Evolutionary conservation across 2,888 invertebrate species (phyloP), one percentile per base, ranked within the genome.

Genomic region (Argyra leucocephala): DNA sequence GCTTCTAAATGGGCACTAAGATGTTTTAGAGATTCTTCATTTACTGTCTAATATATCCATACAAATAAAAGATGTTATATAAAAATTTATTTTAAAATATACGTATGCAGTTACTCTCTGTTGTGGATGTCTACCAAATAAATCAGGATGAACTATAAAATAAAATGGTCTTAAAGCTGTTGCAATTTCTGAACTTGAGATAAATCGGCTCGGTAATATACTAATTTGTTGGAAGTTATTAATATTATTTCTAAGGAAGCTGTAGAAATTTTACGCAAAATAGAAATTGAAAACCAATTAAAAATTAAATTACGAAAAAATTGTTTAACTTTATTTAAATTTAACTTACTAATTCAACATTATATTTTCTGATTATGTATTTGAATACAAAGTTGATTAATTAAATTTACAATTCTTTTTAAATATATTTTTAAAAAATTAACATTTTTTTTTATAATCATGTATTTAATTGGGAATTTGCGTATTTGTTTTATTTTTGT

Each of bases 71-170:
- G 3, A 15, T 10, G n/a, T n/a, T n/a, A n/a, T n/a, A n/a, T n/a
- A n/a, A n/a, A n/a, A n/a, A n/a, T 15, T 22, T 15, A 31, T 23
- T 22, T 64, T 61, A 62, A 10, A 37, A 4, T 64, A 23, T 58
- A n/a, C n/a, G n/a, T n/a, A n/a, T n/a, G n/a, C n/a, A 73, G 80
- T 81, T 82, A 93, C 93, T 79, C 91, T 85, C 82, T 96, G 92
- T 75, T 86, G 86, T 48, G 96, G 96, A 83, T 90, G 88, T 80
- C 90, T 89, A 64, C 93, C 93, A 83, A 96, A 96, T 61, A 96
- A 83, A 82, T 96, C 96, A 15, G 96, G 96, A 83, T 96, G 96
- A 3, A 96, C 96, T 66, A 89, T 89, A 78, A 96, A 96, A 80
- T 95, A 96, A 80, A 96, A 96, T 6, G 96, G 96, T 67, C 96